Percentiles rank a stretch among this genome's conserved stretches.
Evolutionary conservation across 1,140 invertebrate species (phyloP).

Genomic region (Hestina assimilis): DNA sequence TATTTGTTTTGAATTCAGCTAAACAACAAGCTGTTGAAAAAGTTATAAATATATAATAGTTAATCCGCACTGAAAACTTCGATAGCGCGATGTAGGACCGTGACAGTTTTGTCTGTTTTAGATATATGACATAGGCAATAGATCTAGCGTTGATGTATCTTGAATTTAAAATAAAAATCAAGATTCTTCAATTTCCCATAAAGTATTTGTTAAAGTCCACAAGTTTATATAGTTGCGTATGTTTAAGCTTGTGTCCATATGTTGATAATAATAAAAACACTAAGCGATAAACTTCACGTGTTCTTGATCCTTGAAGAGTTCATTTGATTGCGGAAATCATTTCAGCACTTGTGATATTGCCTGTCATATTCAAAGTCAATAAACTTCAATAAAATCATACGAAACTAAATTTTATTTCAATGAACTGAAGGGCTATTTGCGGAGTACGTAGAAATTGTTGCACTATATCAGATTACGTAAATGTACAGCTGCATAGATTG

Average conservation of each 20-base stretch:
- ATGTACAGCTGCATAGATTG: slow-evolving; percentile 48
- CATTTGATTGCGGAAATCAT: slow-evolving; percentile 24
- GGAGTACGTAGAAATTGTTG: neutral
- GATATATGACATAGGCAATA: too few species aligned
- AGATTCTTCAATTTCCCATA: too few species aligned
- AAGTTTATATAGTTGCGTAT: too few species aligned
- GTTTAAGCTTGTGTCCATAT: neutral
- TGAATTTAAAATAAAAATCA: too few species aligned
- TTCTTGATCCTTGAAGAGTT: slow-evolving; percentile 2
- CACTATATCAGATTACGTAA: slow-evolving; percentile 48
- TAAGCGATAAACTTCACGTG: slow-evolving; percentile 14
- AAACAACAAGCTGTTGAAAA: too few species aligned
- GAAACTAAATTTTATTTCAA: slow-evolving; percentile 11
- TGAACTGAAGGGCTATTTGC: slow-evolving; percentile 3
- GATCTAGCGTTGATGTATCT: too few species aligned
- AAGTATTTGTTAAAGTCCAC: too few species aligned
- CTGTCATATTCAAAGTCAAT: slow-evolving; percentile 28
- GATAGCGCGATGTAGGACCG: too few species aligned
- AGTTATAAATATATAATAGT: too few species aligned
- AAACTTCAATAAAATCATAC: slow-evolving; percentile 14
- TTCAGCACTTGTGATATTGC: slow-evolving; percentile 17
- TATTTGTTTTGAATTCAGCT: too few species aligned
- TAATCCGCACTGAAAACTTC: too few species aligned
- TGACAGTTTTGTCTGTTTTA: too few species aligned
- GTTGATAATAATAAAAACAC: neutral